These are phyloP conservation scores for Hemibagrus wyckioides DNA, from an alignment of 2,113 vertebrate species.

Conservation along the genomic window DNA sequence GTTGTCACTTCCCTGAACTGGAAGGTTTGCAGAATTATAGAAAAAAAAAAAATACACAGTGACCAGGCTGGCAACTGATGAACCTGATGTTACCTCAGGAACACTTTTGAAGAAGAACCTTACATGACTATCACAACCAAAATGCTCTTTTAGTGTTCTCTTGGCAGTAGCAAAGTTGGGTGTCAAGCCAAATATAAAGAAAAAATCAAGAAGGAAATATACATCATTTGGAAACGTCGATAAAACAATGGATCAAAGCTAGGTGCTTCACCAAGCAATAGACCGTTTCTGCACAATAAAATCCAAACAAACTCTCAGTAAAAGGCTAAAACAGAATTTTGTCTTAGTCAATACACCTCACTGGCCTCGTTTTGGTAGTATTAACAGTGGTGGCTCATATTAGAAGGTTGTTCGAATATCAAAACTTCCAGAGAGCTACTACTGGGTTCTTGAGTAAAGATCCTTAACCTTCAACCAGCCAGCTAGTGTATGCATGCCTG, in stretches of 20 bases:
- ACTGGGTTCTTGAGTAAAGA: not conserved
- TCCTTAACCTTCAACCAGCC: not conserved
- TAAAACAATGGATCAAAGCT: not conserved
- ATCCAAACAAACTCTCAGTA: not conserved
- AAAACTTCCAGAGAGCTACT: not conserved
- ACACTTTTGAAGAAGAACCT: not conserved
- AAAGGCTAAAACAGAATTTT: not conserved
- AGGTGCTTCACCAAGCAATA: not conserved
- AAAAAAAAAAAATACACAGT: not conserved
- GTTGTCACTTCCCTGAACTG: not conserved
- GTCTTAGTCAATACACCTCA: not conserved
- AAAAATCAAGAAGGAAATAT: not conserved
- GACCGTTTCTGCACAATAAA: not conserved
- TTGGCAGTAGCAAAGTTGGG: not conserved
- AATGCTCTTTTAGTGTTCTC: not conserved
- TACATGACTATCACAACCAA: not conserved
- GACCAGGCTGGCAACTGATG: not conserved
- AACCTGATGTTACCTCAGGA: not conserved
- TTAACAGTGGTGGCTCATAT: not conserved
- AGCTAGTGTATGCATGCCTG: not conserved
- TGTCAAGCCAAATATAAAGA: not conserved
- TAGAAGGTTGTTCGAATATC: not conserved
- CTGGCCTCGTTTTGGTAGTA: not conserved
- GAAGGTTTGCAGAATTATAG: not conserved
- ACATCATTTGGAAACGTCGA: not conserved